A percentile compares a stretch with the other conserved stretches of the same genome.
Evolutionary conservation across 1,140 invertebrate genomes (phyloP).

Genomic region (Drosophila lini): DNA sequence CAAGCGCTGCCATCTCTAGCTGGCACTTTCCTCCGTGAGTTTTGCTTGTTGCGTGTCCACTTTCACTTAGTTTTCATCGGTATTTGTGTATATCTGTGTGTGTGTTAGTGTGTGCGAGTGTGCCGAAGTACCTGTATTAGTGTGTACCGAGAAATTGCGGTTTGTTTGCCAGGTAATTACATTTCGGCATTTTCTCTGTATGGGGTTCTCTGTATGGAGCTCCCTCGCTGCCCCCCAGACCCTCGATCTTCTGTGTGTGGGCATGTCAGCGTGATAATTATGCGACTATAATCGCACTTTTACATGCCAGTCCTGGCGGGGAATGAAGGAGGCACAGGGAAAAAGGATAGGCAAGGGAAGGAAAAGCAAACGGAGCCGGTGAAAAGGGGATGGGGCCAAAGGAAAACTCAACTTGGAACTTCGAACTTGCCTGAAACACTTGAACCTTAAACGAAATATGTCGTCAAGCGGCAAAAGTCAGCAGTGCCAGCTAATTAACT

Average conservation of each 20-base stretch:
- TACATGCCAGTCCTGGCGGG: slow-evolving; percentile 64
- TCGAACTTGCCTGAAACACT: slow-evolving; percentile 66
- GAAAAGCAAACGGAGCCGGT: neutral
- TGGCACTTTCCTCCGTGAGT: slow-evolving; percentile 17
- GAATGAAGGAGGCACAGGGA: neutral
- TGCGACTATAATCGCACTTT: slow-evolving; percentile 83
- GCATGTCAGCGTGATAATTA: slow-evolving; percentile 83
- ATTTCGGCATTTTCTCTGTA: slow-evolving; percentile 77
- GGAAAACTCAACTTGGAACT: slow-evolving; percentile 44
- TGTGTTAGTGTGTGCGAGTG: slow-evolving; percentile 24
- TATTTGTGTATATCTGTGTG: slow-evolving; percentile 5
- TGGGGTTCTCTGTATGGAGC: slow-evolving; percentile 10
- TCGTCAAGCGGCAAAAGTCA: slow-evolving; percentile 76
- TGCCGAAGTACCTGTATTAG: slow-evolving; percentile 36
- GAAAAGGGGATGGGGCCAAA: neutral
- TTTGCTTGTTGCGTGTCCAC: slow-evolving; percentile 81
- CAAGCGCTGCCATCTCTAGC: slow-evolving; percentile 3
- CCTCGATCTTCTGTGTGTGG: slow-evolving; percentile 51
- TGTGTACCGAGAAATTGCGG: slow-evolving; percentile 80
- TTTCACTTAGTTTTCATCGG: slow-evolving; percentile 67
- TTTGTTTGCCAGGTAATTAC: slow-evolving; percentile 83
- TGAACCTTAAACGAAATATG: slow-evolving; percentile 80
- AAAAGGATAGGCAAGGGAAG: neutral
- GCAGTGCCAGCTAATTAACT: slow-evolving; percentile 78
- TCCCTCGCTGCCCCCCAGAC: neutral